These are phyloP conservation scores for Pelodiscus sinensis DNA, from an alignment of 2,113 vertebrate genomes.

Conservation along the genomic window DNA sequence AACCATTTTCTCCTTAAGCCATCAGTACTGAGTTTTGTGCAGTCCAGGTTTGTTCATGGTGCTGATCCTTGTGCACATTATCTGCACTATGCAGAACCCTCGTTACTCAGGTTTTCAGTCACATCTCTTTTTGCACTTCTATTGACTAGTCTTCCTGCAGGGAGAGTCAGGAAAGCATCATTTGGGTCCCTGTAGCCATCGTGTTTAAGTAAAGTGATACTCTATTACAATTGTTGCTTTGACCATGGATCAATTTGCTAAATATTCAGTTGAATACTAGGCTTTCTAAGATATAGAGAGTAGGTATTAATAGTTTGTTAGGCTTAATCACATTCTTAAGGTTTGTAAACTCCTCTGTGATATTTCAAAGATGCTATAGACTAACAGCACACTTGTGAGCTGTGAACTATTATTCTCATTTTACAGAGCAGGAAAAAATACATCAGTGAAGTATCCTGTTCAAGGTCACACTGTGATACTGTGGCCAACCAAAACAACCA, in stretches of 20 bases:
- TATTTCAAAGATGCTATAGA: no score
- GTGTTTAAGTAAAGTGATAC: not conserved
- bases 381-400: not conserved
- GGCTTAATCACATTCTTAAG: no score
- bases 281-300: not conserved
- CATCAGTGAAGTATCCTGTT: not conserved
- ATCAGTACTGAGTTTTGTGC: not conserved
- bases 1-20: not conserved
- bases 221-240: not conserved
- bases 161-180: not conserved
- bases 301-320: not conserved
- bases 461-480: not conserved
- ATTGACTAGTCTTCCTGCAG: not conserved
- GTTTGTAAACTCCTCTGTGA: no score
- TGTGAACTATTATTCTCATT: not conserved
- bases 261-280: not conserved
- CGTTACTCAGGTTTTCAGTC: not conserved
- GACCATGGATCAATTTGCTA: not conserved
- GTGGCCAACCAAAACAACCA: not conserved
- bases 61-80: not conserved
- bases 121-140: not conserved
- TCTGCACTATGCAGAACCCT: not conserved
- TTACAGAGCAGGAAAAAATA: not conserved
- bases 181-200: not conserved
- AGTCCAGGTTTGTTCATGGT: not conserved